These are phyloP conservation scores for Fukomys damarensis DNA, from an alignment of 2,113 vertebrate genomes.

Conservation along the genomic window DNA sequence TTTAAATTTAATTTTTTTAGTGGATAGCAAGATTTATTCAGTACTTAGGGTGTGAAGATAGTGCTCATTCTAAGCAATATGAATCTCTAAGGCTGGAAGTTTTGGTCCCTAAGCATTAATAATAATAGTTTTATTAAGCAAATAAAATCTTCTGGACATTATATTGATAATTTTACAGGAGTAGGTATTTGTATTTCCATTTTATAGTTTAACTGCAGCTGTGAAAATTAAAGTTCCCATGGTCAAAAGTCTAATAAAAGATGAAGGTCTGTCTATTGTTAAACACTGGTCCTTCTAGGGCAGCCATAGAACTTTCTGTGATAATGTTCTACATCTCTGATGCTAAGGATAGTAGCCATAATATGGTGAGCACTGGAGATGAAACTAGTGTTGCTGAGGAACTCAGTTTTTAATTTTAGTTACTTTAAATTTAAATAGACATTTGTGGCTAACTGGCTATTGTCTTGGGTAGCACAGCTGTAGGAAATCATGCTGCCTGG, in stretches of 20 bases:
- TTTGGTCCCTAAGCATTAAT: background rate
- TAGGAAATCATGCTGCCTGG: background rate
- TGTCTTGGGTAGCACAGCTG: background rate
- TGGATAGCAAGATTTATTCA: background rate
- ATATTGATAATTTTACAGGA: background rate
- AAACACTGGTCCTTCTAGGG: background rate
- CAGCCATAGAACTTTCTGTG: background rate
- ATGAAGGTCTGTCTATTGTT: background rate
- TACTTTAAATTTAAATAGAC: background rate
- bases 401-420: constrained; percentile 26
- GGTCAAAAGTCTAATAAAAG: constrained; percentile 4
- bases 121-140: constrained; percentile 24
- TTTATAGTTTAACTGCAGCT: constrained; percentile 40
- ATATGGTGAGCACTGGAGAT: background rate
- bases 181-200: background rate
- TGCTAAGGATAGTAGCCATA: background rate
- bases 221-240: constrained; percentile 9
- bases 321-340: background rate
- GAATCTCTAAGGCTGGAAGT: constrained; percentile 25
- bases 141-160: background rate
- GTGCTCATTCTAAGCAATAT: constrained; percentile 22
- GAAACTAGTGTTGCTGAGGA: background rate
- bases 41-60: constrained; percentile 4
- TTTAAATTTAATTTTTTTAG: constrained; percentile 28
- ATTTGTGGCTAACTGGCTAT: background rate